phyloP scores from a whole-genome alignment of 2,888 invertebrate genomes.

The Leucozona laternaria region DNA sequence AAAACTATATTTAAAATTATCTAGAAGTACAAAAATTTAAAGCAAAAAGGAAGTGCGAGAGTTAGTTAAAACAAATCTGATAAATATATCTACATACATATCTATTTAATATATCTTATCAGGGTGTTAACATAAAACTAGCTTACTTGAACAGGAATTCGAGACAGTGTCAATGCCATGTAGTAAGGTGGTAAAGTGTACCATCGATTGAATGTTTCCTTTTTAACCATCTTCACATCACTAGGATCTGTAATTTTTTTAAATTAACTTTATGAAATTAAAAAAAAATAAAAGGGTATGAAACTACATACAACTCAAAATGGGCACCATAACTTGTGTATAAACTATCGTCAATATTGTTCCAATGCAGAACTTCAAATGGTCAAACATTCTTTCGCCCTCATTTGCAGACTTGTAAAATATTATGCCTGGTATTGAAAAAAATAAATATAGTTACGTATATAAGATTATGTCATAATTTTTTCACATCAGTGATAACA shows the following conservation, averaged over 20 bases:
- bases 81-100: no score
- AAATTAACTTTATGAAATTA: constrained; percentile 1
- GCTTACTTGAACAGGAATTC: constrained; percentile 85
- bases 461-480: no score
- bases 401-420: constrained; percentile 87
- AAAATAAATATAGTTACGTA: no score
- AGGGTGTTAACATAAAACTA: neutral
- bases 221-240: constrained; percentile 88
- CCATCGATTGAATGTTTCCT: constrained; percentile 89
- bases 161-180: constrained; percentile 86
- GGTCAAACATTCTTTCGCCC: constrained; percentile 88
- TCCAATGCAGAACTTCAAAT: constrained; percentile 88
- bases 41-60: no score
- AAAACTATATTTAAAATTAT: constrained; percentile 86
- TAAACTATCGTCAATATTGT: constrained; percentile 88
- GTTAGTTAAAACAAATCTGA: no score
- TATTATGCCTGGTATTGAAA: constrained; percentile 84
- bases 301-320: constrained; percentile 87
- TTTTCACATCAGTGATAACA: no score
- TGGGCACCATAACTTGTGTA: constrained; percentile 89
- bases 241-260: constrained; percentile 85
- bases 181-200: constrained; percentile 88
- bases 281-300: neutral
- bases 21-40: constrained; percentile 80
- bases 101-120: no score